Base-by-base conservation (phyloP, 2,888 invertebrate genomes). In the Anorthoa munda region DNA sequence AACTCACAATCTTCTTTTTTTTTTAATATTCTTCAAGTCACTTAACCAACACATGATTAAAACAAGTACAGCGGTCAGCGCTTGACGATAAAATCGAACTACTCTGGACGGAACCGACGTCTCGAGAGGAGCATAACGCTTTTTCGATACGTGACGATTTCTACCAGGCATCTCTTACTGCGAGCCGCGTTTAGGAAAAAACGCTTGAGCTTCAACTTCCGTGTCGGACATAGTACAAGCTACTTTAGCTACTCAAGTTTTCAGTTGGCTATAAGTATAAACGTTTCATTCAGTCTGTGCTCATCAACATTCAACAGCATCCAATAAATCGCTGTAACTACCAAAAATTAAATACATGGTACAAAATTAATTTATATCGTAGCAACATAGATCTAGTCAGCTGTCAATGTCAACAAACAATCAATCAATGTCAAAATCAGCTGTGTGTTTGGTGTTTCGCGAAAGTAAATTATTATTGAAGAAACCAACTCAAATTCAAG, bases 391-490 rank as follows among this genome's bases (percentile, higher is more conserved):
- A 2, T 46, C 0, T 48, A 11, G 45, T 21, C n/a, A 21, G 56
- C 45, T 70, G 77, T 75, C 71, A 77, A 69, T 61, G 66, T 80
- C 65, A 60, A 39, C 1, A 9, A 59, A 7, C 3, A 48, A 39
- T 21, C 17, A 21, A 56, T 50, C 21, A 79, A 66, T 81, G 88
- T 87, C 88, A 90, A 84, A 87, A 86, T 87, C 91, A 91, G 89
- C 90, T 84, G 61, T 84, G 63, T 68, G 75, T 53, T 64, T 81
- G 45, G 63, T 68, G 61, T 72, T 73, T 51, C 13, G 26, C 26
- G 5, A n/a, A 53, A 45, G 31, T 60, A 39, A 39, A 55, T 1
- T 59, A 39, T n/a, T n/a, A n/a, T n/a, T n/a, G n/a, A 7, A 39
- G 21, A 26, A 51, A 48, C 12, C 46, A 46, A 68, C 13, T 13